Conservation (phyloP, 2,113 vertebrate species). For the Phainopepla nitens region DNA sequence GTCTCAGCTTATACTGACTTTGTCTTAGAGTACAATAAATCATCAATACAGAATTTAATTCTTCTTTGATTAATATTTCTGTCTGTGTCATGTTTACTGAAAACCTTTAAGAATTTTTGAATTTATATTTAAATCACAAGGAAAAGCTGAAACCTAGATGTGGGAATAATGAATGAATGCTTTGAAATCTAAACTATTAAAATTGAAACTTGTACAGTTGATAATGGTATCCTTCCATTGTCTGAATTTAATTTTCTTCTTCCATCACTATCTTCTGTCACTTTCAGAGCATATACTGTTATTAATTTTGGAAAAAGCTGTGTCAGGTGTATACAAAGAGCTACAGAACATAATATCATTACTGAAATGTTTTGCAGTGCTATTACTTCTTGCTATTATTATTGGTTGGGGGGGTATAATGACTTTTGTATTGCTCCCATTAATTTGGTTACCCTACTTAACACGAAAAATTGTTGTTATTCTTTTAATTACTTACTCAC, state of each 20-base stretch:
- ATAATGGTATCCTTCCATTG: neutral
- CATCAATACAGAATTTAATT: neutral
- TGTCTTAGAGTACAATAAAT: neutral
- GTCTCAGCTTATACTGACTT: neutral
- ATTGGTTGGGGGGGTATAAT: neutral
- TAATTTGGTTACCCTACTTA: neutral
- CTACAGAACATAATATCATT: neutral
- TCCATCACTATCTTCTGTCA: neutral
- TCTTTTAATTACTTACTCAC: neutral
- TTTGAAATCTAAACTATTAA: neutral
- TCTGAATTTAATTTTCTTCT: constrained; percentile 7
- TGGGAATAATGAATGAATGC: neutral
- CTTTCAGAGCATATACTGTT: neutral
- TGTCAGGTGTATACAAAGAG: neutral
- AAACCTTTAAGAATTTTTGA: neutral
- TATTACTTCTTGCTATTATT: neutral
- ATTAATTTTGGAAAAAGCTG: constrained; percentile 3
- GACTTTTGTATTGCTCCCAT: neutral
- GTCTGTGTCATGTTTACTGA: neutral
- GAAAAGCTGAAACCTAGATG: neutral
- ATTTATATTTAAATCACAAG: neutral
- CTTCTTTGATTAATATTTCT: neutral
- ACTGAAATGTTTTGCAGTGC: neutral
- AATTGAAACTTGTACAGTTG: neutral
- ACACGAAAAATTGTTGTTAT: neutral